phyloP scores from a whole-genome alignment of 2,888 invertebrate species.

The Xestia xanthographa region DNA sequence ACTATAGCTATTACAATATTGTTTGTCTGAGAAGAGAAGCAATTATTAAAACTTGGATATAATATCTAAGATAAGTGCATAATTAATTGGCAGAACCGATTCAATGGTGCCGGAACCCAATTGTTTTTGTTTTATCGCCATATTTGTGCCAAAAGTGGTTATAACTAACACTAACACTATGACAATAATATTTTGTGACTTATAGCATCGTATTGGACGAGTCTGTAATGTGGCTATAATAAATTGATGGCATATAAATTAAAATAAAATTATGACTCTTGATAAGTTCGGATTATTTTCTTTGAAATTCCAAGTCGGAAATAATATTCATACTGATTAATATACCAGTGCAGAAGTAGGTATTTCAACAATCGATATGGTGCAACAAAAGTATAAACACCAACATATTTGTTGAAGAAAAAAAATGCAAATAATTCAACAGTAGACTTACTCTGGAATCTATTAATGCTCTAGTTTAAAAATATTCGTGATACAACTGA shows the following conservation, averaged over 20 bases:
- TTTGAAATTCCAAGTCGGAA: neutral
- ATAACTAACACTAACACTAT: neutral
- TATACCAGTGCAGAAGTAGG: neutral
- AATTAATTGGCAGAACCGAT: neutral
- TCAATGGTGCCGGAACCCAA: neutral
- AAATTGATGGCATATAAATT: too few species aligned
- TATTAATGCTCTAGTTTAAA: conserved; percentile 17
- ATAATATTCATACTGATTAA: neutral
- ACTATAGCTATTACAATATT: neutral
- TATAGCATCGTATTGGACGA: too few species aligned
- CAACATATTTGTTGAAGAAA: conserved; percentile 1
- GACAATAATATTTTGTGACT: neutral
- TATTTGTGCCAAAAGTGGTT: neutral
- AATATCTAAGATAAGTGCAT: neutral
- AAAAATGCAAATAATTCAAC: conserved; percentile 8
- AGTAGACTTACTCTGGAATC: conserved; percentile 5
- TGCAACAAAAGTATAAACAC: conserved; percentile 19
- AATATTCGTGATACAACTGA: conserved; percentile 3
- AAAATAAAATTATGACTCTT: neutral
- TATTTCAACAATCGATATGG: conserved; percentile 1
- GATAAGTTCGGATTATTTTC: neutral
- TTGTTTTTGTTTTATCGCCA: neutral
- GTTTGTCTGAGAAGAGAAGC: neutral
- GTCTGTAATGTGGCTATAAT: too few species aligned
- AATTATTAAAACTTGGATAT: neutral